Percentiles rank a stretch among this genome's conserved stretches.
Evolutionary conservation across 1,140 invertebrate genomes (phyloP).

Genomic region (Dendroctonus ponderosae): DNA sequence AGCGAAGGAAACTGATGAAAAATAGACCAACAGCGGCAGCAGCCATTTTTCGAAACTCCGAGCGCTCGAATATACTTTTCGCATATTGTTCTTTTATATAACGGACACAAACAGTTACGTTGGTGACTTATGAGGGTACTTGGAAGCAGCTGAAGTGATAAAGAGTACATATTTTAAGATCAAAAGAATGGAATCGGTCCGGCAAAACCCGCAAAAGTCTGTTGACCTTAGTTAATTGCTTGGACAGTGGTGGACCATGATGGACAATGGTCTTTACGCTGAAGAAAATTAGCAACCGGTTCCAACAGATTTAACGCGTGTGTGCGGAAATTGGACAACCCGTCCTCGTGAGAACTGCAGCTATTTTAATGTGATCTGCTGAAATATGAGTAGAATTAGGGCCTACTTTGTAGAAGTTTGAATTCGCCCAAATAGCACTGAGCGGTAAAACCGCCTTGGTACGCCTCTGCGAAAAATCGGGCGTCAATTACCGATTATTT

Average conservation of each 20-base stretch:
- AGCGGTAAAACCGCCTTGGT: background rate
- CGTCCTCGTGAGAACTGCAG: too few relatives aligned
- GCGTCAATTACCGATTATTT: constrained; percentile 14
- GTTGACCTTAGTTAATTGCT: constrained; percentile 22
- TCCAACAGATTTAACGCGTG: too few relatives aligned
- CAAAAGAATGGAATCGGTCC: constrained; percentile 28
- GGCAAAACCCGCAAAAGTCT: constrained; percentile 24
- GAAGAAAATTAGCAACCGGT: background rate
- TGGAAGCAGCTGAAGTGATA: constrained; percentile 25
- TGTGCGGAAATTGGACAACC: too few relatives aligned
- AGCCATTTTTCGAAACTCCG: constrained; percentile 4
- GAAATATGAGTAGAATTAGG: too few relatives aligned
- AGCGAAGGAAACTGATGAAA: background rate
- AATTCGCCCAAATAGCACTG: too few relatives aligned
- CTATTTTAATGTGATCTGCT: too few relatives aligned
- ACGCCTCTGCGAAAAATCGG: constrained; percentile 6
- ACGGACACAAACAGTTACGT: constrained; percentile 23
- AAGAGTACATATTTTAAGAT: constrained; percentile 31
- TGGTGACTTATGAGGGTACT: constrained; percentile 32
- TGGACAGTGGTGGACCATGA: constrained; percentile 14
- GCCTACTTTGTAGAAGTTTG: too few relatives aligned
- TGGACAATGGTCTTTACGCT: background rate
- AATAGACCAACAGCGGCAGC: background rate
- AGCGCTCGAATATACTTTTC: background rate
- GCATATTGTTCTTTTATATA: constrained; percentile 25